A percentile compares a stretch with the other conserved stretches of the same genome.
phyloP scores from a whole-genome alignment of 2,888 invertebrate species.

The Ochropleura leucogaster region DNA sequence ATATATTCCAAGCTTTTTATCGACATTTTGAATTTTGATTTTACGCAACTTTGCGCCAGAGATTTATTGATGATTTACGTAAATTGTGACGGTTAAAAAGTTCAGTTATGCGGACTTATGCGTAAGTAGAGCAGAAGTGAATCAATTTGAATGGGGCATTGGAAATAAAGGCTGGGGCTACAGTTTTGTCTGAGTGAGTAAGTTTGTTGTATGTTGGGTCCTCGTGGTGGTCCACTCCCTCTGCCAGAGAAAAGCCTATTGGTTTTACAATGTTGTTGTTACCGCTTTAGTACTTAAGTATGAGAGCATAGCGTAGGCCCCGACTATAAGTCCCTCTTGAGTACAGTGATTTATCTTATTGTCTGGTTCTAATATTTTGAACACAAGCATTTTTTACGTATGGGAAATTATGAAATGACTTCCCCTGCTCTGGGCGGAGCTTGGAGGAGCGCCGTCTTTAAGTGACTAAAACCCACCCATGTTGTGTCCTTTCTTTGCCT shows the following conservation, averaged over 20 bases:
- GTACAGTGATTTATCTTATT: background rate
- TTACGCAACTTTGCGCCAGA: conserved; percentile 75
- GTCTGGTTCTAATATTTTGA: background rate
- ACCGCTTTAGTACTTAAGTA: too few relatives aligned
- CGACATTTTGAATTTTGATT: conserved; percentile 82
- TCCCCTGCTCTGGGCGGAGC: too few relatives aligned
- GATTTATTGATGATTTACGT: conserved; percentile 76
- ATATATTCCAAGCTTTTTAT: conserved; percentile 82
- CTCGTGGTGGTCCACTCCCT: background rate
- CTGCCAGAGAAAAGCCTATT: background rate
- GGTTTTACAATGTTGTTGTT: too few relatives aligned
- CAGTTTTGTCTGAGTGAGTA: background rate
- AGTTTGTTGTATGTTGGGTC: background rate
- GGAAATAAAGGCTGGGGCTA: conserved; percentile 8
- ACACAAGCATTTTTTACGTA: background rate
- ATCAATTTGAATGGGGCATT: conserved; percentile 33
- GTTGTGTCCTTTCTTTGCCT: too few relatives aligned
- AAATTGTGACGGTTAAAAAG: conserved; percentile 64
- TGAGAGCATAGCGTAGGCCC: too few relatives aligned
- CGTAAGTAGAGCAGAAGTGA: conserved; percentile 51
- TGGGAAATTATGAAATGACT: too few relatives aligned
- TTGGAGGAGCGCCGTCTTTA: too few relatives aligned
- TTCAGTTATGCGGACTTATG: conserved; percentile 58
- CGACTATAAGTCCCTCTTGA: background rate
- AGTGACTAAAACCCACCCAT: too few relatives aligned